These are phyloP conservation scores for Anthrax anthrax DNA, from an alignment of 2,888 invertebrate genomes.

Conservation along the genomic window DNA sequence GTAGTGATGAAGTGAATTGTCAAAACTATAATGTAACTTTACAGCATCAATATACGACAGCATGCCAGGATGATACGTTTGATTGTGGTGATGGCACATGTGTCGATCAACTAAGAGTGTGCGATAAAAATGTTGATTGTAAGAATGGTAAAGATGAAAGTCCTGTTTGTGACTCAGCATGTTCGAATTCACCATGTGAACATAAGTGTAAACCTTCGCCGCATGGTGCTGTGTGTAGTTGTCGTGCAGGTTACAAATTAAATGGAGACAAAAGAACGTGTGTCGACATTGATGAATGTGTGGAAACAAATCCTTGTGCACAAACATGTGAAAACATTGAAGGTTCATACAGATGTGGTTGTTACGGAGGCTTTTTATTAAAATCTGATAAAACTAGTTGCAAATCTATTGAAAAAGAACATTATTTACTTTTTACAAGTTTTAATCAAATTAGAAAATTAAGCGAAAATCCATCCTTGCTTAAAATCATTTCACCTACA, in stretches of 20 bases:
- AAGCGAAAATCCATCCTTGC: conserved; percentile 24
- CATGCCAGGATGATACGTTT: conserved; percentile 33
- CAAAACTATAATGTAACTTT: conserved; percentile 16
- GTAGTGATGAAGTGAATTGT: conserved; percentile 55
- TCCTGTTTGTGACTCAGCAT: conserved; percentile 42
- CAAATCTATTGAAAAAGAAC: conserved; percentile 44
- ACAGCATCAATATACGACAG: conserved; percentile 9
- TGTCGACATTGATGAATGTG: conserved; percentile 59
- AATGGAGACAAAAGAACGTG: conserved; percentile 42
- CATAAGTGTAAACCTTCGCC: conserved; percentile 50
- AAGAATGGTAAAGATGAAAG: conserved; percentile 55
- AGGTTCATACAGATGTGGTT: conserved; percentile 29
- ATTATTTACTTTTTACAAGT: conserved; percentile 40
- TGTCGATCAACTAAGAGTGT: conserved; percentile 45
- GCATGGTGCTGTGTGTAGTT: conserved; percentile 48
- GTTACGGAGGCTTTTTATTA: conserved; percentile 28
- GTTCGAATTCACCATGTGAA: conserved; percentile 33
- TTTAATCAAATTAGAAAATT: conserved; percentile 43
- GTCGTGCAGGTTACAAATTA: conserved; percentile 44
- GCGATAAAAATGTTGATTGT: conserved; percentile 50
- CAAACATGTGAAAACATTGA: conserved; percentile 38
- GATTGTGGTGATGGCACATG: conserved; percentile 49
- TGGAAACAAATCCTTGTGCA: conserved; percentile 39
- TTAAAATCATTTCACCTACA: conserved; percentile 31
- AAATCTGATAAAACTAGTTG: conserved; percentile 49